phyloP scores from a whole-genome alignment of 1,140 invertebrate genomes.

The Lucilia cuprina region DNA sequence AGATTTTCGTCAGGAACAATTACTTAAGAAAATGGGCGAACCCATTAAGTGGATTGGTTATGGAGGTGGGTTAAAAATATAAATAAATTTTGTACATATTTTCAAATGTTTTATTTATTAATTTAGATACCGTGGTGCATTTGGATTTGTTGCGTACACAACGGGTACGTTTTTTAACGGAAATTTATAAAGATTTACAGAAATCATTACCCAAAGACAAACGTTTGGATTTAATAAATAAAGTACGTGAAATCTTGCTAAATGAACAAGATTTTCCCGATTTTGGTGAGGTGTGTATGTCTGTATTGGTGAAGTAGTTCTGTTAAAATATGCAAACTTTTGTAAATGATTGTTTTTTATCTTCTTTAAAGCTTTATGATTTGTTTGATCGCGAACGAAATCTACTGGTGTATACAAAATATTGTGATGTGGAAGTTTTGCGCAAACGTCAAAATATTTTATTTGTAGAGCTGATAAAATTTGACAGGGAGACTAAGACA shows the following conservation, averaged over 20 bases:
- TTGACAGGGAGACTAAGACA: constrained; percentile 35
- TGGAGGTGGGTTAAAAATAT: constrained; percentile 43
- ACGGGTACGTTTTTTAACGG: constrained; percentile 66
- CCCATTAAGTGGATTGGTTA: constrained; percentile 68
- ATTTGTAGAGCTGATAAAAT: constrained; percentile 57
- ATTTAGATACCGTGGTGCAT: constrained; percentile 61
- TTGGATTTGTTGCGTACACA: constrained; percentile 70
- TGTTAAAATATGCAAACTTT: neutral
- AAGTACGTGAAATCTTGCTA: constrained; percentile 47
- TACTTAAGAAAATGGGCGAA: constrained; percentile 65
- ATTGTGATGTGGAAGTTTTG: constrained; percentile 52
- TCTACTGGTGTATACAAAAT: constrained; percentile 51
- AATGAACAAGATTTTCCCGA: constrained; percentile 53
- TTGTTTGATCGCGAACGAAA: constrained; percentile 59
- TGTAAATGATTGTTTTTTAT: neutral
- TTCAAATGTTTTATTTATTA: neutral
- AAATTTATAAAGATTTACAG: constrained; percentile 63
- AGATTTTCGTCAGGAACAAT: constrained; percentile 63
- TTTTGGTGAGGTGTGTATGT: constrained; percentile 51
- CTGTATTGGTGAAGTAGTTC: neutral
- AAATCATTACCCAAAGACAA: constrained; percentile 45
- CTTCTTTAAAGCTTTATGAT: constrained; percentile 49
- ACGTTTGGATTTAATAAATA: constrained; percentile 47
- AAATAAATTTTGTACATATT: neutral
- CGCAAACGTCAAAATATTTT: constrained; percentile 55